Evolutionary conservation across 2,113 vertebrate species (phyloP).

Genomic region (Lamprotornis superbus): DNA sequence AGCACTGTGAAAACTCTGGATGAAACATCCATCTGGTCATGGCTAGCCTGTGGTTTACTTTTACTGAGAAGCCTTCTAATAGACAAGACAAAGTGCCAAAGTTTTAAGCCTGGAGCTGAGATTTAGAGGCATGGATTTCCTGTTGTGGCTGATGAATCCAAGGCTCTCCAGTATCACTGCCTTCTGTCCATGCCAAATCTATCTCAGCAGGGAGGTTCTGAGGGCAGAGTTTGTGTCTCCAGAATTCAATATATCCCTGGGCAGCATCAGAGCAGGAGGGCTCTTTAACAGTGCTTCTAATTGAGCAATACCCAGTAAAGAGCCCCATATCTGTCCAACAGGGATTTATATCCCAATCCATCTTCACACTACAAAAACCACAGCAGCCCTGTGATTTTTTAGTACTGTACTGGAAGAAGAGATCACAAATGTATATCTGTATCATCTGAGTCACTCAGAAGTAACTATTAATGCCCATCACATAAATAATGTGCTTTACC

Average conservation of each 20-base stretch:
- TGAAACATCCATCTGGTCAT: neutral
- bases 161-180: neutral
- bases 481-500: neutral
- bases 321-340: neutral
- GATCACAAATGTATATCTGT: neutral
- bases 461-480: neutral
- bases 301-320: neutral
- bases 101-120: neutral
- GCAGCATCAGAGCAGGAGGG: neutral
- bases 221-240: neutral
- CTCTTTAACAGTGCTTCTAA: neutral
- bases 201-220: neutral
- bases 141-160: neutral
- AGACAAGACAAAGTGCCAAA: neutral
- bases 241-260: neutral
- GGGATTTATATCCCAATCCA: neutral
- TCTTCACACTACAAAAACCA: neutral
- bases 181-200: neutral
- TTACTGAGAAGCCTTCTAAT: neutral
- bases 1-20: neutral
- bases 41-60: neutral
- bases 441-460: neutral
- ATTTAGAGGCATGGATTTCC: neutral
- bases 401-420: neutral
- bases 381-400: neutral